phyloP scores from a whole-genome alignment of 2,888 invertebrate species.

The Polia nebulosa region DNA sequence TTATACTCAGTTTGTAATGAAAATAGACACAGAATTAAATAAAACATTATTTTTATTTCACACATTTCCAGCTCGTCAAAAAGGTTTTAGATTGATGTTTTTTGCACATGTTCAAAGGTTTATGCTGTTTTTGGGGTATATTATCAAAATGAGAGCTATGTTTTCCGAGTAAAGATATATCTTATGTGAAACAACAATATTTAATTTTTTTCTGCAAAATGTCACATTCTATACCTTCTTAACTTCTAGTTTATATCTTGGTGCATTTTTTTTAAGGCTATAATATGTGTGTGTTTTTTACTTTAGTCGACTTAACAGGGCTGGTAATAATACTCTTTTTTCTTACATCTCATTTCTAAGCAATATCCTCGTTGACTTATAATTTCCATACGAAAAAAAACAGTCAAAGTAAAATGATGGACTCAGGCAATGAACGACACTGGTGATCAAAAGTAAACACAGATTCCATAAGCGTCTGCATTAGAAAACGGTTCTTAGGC shows the following conservation, averaged over 20 bases:
- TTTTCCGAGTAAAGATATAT: neutral
- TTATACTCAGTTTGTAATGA: no score
- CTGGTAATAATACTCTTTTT: neutral
- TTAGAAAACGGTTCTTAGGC: conserved; percentile 7
- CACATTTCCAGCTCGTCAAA: no score
- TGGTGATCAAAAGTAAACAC: neutral
- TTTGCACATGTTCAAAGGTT: no score
- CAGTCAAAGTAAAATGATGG: neutral
- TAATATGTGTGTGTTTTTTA: neutral
- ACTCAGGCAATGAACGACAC: neutral
- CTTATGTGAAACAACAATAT: no score
- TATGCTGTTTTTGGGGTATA: neutral
- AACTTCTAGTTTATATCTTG: no score
- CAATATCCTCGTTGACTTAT: neutral
- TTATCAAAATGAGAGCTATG: neutral
- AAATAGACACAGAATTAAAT: no score
- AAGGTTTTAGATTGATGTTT: no score
- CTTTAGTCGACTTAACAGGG: neutral
- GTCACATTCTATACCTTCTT: no score
- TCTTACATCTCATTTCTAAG: neutral
- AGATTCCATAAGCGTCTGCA: neutral
- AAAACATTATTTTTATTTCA: no score
- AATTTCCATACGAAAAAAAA: neutral
- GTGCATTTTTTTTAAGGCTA: no score
- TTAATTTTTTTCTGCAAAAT: no score